Evolutionary conservation across 2,113 vertebrate genomes (phyloP), one percentile per base, ranked within the genome.

Genomic region (Lathamus discolor): DNA sequence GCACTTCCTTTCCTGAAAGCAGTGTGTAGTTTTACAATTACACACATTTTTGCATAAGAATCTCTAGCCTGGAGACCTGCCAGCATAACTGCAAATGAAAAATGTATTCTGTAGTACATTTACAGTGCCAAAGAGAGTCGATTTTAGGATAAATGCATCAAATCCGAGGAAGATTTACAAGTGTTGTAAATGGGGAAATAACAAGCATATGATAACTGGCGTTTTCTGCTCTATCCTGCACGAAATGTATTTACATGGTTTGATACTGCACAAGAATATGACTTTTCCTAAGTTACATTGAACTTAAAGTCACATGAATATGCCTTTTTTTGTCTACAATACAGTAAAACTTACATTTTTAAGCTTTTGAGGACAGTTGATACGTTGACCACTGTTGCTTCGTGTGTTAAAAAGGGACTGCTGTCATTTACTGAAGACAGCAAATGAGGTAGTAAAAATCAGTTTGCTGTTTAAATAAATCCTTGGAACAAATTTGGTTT

Each of bases 161-260:
- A 75, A 93, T 95, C 51, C n/a, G 57, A 77, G 59, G 91, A 55
- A 66, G 41, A 93, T 83, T 74, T 90, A 33, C 64, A 48, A 85
- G 46, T 35, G 18, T 54, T 80, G 25, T 93, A 86, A 96, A 86
- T 95, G 96, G 97, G 97, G 97, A 98, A 98, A 97, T 97, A 97
- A 97, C 97, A 98, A 98, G 97, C 97, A 97, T 98, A 95, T 95
- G 68, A 88, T 89, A 86, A 59, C 89, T 94, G 97, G 48, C 61
- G 64, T 92, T 96, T 96, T 95, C 96, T 96, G 91, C 97, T 97
- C 88, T 97, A 3, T 95, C 78, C 43, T 98, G 97, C 97, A 97
- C 83, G 72, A 94, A 94, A 64, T 95, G 44, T 62, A 81, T 95
- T 88, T 92, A 78, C 35, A 43, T 43, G 23, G 9, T 94, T 83